phyloP scores from a whole-genome alignment of 2,797 vertebrate species.

The Anabas testudineus region DNA sequence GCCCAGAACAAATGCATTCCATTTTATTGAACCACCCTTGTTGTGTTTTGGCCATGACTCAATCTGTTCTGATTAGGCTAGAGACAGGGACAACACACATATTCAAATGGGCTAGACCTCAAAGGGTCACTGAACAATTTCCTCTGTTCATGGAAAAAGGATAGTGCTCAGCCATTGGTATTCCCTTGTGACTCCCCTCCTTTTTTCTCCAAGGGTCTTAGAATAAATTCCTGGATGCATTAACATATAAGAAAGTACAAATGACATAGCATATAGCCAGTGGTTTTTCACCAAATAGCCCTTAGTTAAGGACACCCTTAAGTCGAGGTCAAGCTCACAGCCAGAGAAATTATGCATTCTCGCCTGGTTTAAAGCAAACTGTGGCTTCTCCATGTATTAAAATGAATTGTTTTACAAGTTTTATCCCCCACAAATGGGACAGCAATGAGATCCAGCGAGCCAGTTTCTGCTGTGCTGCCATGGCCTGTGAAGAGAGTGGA shows the following conservation, averaged over 20 bases:
- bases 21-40: constrained; percentile 66
- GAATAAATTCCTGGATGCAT: constrained; percentile 78
- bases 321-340: constrained; percentile 77
- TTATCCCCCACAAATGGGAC: constrained; percentile 73
- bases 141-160: constrained; percentile 74
- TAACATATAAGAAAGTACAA: constrained; percentile 80
- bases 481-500: constrained; percentile 47
- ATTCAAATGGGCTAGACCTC: constrained; percentile 74
- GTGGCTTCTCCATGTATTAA: constrained; percentile 71
- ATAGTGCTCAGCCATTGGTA: constrained; percentile 71
- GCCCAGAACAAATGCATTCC: constrained; percentile 66
- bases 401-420: constrained; percentile 78
- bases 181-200: constrained; percentile 59
- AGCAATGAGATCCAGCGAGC: constrained; percentile 62
- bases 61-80: constrained; percentile 72
- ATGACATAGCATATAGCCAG: constrained; percentile 65
- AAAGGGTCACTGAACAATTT: constrained; percentile 77
- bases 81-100: constrained; percentile 70
- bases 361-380: constrained; percentile 53
- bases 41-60: constrained; percentile 74
- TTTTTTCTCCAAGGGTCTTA: constrained; percentile 56
- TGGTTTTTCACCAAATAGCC: constrained; percentile 73
- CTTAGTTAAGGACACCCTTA: constrained; percentile 78
- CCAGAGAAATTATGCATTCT: constrained; percentile 74
- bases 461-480: constrained; percentile 70